Conservation (phyloP, 2,888 invertebrate species). For the Xestia sexstrigata region DNA sequence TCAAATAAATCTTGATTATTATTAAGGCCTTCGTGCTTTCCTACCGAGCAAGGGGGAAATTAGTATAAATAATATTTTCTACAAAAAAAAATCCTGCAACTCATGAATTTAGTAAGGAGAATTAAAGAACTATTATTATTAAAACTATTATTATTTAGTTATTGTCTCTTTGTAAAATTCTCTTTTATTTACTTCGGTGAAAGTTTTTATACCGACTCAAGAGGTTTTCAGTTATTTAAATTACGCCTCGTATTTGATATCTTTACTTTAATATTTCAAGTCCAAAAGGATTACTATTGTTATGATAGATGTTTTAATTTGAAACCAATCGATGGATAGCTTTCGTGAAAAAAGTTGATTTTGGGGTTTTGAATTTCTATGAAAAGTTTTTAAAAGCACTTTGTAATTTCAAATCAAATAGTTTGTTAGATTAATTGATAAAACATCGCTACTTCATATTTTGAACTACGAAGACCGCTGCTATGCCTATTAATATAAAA, state of each 20-base stretch:
- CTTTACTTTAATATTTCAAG: not conserved
- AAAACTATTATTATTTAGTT: too few relatives aligned
- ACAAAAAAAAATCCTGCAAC: not conserved
- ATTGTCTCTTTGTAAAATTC: not conserved
- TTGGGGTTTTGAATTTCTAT: too few relatives aligned
- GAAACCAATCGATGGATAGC: not conserved
- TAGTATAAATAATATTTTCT: not conserved
- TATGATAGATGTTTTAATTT: not conserved
- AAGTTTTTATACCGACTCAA: not conserved
- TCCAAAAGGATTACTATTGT: not conserved
- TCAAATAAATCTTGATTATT: constrained; percentile 29
- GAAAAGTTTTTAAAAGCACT: not conserved
- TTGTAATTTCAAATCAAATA: not conserved
- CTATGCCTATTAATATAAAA: not conserved
- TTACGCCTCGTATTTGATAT: not conserved
- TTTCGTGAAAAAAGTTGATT: too few relatives aligned
- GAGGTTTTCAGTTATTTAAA: not conserved
- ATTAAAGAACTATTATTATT: too few relatives aligned
- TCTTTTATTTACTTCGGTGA: not conserved
- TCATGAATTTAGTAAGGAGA: not conserved
- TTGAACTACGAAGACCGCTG: not conserved
- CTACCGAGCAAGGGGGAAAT: not conserved
- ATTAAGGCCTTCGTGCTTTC: not conserved
- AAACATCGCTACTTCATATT: not conserved
- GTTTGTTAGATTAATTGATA: not conserved